Evolutionary conservation across 2,888 invertebrate species (phyloP).

Genomic region (Acronicta aceris): DNA sequence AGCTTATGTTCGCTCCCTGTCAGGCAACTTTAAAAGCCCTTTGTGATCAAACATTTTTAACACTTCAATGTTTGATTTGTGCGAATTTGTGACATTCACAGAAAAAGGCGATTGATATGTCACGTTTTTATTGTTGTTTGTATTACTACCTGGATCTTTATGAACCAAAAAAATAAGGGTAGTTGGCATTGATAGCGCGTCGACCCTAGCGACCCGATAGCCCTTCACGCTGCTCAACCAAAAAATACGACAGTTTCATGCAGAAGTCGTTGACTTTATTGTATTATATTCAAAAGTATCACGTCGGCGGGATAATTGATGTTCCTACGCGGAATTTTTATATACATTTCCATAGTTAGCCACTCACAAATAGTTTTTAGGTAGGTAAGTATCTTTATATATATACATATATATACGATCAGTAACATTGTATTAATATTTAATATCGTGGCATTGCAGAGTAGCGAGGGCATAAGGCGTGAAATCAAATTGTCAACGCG

Average conservation of each 20-base stretch:
- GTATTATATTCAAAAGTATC: slow-evolving; percentile 68
- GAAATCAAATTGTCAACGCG: slow-evolving; percentile 88
- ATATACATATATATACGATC: slow-evolving; percentile 22
- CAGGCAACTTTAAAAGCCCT: slow-evolving; percentile 75
- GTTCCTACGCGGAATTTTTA: slow-evolving; percentile 67
- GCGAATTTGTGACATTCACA: slow-evolving; percentile 82
- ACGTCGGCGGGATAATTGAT: slow-evolving; percentile 73
- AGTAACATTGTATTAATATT: slow-evolving; percentile 59
- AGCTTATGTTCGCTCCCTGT: slow-evolving; percentile 75
- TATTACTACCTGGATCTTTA: slow-evolving; percentile 84
- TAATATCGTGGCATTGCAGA: slow-evolving; percentile 48
- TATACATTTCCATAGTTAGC: slow-evolving; percentile 19
- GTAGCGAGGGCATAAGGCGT: slow-evolving; percentile 72
- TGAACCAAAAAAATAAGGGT: slow-evolving; percentile 74
- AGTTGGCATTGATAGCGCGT: slow-evolving; percentile 69
- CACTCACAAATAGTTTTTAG: background rate
- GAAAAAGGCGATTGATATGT: slow-evolving; percentile 85
- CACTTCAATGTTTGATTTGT: slow-evolving; percentile 89
- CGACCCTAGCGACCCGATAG: slow-evolving; percentile 72
- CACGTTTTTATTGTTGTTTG: slow-evolving; percentile 87
- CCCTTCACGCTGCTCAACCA: slow-evolving; percentile 69
- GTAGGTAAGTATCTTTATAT: background rate
- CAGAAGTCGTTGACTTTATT: slow-evolving; percentile 80
- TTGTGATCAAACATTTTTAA: slow-evolving; percentile 84
- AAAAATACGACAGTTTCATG: slow-evolving; percentile 77